These are phyloP conservation scores for Eurystomus gularis DNA, from an alignment of 2,113 vertebrate genomes.

Conservation along the genomic window DNA sequence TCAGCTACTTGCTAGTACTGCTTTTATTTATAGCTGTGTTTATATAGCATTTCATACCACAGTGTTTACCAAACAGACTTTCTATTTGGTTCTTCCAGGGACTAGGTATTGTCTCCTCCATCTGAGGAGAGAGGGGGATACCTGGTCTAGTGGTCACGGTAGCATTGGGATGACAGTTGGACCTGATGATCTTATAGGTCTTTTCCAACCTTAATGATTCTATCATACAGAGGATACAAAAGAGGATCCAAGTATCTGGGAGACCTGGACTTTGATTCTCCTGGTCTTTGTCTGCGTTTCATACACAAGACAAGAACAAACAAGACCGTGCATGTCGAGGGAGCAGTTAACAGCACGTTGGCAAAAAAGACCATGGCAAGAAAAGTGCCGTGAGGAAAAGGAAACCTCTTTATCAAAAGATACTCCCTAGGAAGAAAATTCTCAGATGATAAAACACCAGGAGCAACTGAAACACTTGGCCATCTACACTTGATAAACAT, in stretches of 20 bases:
- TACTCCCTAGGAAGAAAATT: neutral
- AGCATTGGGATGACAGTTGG: too few species aligned
- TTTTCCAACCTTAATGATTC: too few species aligned
- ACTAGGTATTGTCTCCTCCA: neutral
- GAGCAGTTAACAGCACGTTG: too few species aligned
- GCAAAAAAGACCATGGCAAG: neutral
- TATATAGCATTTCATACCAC: neutral
- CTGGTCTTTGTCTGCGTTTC: rapidly evolving
- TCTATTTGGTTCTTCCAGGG: neutral
- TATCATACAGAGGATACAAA: too few species aligned
- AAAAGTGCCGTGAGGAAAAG: too few species aligned
- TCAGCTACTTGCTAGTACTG: neutral
- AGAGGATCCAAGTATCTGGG: neutral
- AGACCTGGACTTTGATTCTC: neutral
- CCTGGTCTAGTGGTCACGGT: too few species aligned
- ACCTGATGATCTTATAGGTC: too few species aligned
- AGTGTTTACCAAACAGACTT: neutral
- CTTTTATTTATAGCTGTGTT: neutral
- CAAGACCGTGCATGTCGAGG: rapidly evolving
- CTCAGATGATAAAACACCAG: neutral
- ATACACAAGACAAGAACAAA: neutral
- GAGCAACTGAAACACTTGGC: neutral
- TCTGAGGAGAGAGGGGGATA: neutral
- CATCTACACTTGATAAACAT: rapidly evolving
- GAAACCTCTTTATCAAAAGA: neutral